Percentiles rank a stretch among this genome's conserved stretches.
Conservation (phyloP, 2,888 invertebrate species). For the Gerosis bhagava region DNA sequence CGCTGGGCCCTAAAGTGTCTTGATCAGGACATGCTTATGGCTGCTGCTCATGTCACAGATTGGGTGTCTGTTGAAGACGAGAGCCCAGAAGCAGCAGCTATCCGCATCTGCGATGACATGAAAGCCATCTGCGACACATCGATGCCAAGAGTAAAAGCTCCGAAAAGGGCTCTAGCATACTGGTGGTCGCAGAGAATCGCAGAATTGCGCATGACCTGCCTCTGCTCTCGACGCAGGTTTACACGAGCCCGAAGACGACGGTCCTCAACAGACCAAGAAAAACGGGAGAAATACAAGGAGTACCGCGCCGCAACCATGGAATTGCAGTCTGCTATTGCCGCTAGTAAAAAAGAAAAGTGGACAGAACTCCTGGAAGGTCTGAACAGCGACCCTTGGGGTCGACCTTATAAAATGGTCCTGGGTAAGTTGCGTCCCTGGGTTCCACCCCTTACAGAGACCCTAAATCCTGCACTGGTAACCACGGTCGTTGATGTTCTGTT, state of each 20-base stretch:
- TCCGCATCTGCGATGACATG: slow-evolving; percentile 19
- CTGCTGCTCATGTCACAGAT: slow-evolving; percentile 1
- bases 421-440: too few relatives aligned
- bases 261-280: neutral
- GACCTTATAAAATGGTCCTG: too few relatives aligned
- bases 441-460: too few relatives aligned
- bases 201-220: neutral
- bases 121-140: slow-evolving; percentile 22
- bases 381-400: too few relatives aligned
- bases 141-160: neutral
- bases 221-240: neutral
- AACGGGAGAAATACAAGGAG: neutral
- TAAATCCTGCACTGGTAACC: too few relatives aligned
- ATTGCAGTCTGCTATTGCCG: too few relatives aligned
- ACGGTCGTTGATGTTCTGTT: too few relatives aligned
- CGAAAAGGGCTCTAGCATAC: neutral
- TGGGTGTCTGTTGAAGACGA: neutral
- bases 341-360: too few relatives aligned
- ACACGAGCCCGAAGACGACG: neutral
- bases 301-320: too few relatives aligned
- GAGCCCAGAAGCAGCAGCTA: slow-evolving; percentile 14
- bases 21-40: too few relatives aligned
- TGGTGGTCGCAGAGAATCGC: neutral
- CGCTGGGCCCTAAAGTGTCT: slow-evolving; percentile 1
- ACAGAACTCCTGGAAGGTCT: too few relatives aligned